Base-by-base conservation (phyloP, 2,888 invertebrate species). In the Drosophila pullipes region DNA sequence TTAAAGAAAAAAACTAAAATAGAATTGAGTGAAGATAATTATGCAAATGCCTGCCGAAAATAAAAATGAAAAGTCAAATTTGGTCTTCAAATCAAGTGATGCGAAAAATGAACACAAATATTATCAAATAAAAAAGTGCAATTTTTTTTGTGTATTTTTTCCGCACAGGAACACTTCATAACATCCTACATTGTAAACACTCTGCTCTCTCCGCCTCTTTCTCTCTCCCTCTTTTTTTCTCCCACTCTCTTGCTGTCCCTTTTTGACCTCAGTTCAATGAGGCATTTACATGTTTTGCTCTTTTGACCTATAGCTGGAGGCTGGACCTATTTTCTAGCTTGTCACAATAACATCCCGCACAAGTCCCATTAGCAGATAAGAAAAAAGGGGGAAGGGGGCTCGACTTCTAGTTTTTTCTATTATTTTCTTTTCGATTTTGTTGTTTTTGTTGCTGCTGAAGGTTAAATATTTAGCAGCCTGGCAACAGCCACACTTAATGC, bases 241-340 rank as follows among this genome's bases (percentile, higher is more conserved):
- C 18, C 0, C 13, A 37, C 25, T 25, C 22, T 30, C 16, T 41
- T 2, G 16, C 7, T 16, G 13, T 4, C 22, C 25, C 50, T 52
- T 65, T 52, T 65, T 33, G 16, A 44, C 41, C 22, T 22, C 31
- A 49, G 25, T 16, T 28, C 7, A 3, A 22, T 60, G 47, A 39
- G 60, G 50, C 33, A 25, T 37, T 61, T n/a, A 1, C 18, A 25
- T 22, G 58, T n/a, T 53, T 53, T 64, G 66, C 66, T 70, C 73
- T 55, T 76, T 85, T 80, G 88, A 85, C 88, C 74, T 71, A 83
- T 28, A 52, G 53, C 54, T 55, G 69, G 70, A 85, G 88, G 88
- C 77, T 58, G 81, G 74, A 69, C 80, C 59, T 68, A 39, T 52
- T 77, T 37, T n/a, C 28, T 16, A 25, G 11, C 25, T 33, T 10